phyloP scores from a whole-genome alignment of 2,888 invertebrate species.

The Calameuta filiformis region DNA sequence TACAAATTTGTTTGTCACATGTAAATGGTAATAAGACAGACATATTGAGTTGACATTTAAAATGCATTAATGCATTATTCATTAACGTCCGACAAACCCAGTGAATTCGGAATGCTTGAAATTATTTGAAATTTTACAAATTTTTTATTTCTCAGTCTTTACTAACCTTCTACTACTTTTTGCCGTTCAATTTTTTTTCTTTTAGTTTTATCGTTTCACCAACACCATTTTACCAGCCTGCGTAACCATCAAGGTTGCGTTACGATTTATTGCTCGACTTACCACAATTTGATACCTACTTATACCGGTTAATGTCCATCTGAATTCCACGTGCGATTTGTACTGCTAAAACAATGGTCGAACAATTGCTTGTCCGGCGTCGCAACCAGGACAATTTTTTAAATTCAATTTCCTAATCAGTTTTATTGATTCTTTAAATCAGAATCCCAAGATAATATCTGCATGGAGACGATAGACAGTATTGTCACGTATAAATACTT shows the following conservation, averaged over 20 bases:
- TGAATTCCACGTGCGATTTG: neutral
- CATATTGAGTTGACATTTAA: neutral
- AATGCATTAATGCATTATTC: neutral
- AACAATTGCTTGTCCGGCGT: neutral
- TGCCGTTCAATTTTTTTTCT: neutral
- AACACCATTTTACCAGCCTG: neutral
- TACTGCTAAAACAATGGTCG: neutral
- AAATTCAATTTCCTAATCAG: neutral
- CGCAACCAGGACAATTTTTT: neutral
- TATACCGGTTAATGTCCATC: neutral
- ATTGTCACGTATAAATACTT: neutral
- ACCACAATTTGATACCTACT: neutral
- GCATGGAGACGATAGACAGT: neutral
- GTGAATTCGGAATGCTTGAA: neutral
- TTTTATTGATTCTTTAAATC: neutral
- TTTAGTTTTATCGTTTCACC: neutral
- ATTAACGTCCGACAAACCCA: no score
- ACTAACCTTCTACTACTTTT: neutral
- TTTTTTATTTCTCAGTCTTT: neutral
- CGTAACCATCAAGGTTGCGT: neutral
- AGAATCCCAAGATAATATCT: neutral
- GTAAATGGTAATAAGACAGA: neutral
- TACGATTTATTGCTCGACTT: neutral
- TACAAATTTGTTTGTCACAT: neutral
- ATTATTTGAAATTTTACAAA: neutral